Evolutionary conservation across 2,797 vertebrate genomes (phyloP).

Genomic region (Crenichthys baileyi): DNA sequence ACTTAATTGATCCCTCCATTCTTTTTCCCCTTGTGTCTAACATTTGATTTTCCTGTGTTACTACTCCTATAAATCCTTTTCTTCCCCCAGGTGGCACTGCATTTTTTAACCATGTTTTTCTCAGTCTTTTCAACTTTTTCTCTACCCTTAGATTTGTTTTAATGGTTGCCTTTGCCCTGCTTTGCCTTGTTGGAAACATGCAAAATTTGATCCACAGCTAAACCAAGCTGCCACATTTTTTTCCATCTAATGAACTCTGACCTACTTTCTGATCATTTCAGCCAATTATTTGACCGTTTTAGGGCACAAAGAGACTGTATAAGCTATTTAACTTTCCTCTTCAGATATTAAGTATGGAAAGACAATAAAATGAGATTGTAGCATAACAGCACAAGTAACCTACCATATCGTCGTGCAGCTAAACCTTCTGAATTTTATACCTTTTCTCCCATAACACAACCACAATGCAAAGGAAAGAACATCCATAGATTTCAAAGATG

Average conservation of each 20-base stretch:
- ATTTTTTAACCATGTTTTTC: not conserved
- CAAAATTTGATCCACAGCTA: not conserved
- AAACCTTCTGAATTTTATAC: not conserved
- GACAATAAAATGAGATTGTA: not conserved
- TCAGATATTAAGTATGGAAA: not conserved
- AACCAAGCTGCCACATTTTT: not conserved
- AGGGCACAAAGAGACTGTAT: not conserved
- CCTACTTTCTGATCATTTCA: not conserved
- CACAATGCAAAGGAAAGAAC: not conserved
- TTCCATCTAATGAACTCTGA: not conserved
- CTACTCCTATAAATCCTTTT: not conserved
- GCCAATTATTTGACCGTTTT: not conserved
- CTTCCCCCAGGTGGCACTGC: not conserved
- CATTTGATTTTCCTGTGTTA: slow-evolving; percentile 8
- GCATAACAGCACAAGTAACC: not conserved
- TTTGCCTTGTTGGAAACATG: not conserved
- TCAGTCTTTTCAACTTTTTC: not conserved
- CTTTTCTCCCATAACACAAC: not conserved
- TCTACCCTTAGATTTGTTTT: not conserved
- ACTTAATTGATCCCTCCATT: not conserved
- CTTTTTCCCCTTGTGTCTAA: not conserved
- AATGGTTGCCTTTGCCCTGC: not conserved
- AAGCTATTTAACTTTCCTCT: not conserved
- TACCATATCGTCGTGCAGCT: not conserved
- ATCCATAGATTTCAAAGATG: no score